Evolutionary conservation across 2,113 vertebrate genomes (phyloP).

Genomic region (Otis tarda): DNA sequence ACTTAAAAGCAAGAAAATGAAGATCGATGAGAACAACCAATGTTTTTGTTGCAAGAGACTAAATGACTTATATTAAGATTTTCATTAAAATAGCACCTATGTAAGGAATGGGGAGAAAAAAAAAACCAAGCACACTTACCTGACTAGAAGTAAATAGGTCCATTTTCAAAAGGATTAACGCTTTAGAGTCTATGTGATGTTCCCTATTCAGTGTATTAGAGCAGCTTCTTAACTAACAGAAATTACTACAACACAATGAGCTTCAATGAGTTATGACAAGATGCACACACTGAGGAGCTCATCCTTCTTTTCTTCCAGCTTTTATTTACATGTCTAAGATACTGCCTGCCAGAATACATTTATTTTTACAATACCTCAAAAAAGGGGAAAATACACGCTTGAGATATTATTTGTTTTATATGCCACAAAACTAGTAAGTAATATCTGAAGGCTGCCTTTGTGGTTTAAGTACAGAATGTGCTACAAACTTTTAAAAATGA

Average conservation of each 20-base stretch:
- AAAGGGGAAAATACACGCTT: not conserved
- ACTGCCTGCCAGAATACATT: not conserved
- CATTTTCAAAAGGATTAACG: not conserved
- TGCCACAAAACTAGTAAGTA: not conserved
- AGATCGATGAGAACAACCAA: not conserved
- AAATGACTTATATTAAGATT: not conserved
- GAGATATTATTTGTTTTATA: not conserved
- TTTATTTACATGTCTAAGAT: not conserved
- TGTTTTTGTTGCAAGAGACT: not conserved
- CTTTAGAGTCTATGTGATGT: not conserved
- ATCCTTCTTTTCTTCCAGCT: not conserved
- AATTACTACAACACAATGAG: not conserved
- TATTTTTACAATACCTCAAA: not conserved
- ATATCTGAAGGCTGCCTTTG: not conserved
- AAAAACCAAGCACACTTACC: not conserved
- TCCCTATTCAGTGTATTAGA: not conserved
- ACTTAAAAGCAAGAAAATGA: not conserved
- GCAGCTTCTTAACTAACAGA: not conserved
- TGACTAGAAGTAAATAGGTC: not conserved
- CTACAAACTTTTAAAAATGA: not conserved
- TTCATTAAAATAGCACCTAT: not conserved
- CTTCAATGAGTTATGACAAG: not conserved
- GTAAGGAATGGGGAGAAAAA: not conserved
- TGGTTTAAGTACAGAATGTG: not conserved
- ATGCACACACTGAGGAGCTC: not conserved